Conservation (phyloP, 64 coral and sea anemone genomes). For the Montipora sp. region DNA sequence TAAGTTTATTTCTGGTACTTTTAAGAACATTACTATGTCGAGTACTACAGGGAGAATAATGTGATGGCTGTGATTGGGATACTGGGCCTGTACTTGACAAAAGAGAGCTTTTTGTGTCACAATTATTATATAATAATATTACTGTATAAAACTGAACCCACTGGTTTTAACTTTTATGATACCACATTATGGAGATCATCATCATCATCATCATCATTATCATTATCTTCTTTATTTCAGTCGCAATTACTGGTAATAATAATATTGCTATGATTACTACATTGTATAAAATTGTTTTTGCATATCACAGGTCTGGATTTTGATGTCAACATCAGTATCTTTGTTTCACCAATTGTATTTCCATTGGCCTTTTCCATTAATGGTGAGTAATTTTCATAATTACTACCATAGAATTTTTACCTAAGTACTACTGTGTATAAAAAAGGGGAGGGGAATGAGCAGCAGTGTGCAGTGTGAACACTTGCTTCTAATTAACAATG, state of each 20-base stretch:
- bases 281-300: not conserved
- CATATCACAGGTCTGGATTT: conserved; percentile 73
- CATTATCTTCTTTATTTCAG: not conserved
- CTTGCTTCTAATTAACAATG: no score
- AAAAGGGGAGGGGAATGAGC: no score
- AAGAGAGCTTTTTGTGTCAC: no score
- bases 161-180: no score
- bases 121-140: no score
- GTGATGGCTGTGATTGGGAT: no score
- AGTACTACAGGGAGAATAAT: not conserved
- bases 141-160: no score
- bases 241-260: not conserved
- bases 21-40: not conserved
- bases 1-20: conserved; percentile 26
- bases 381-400: conserved; percentile 54
- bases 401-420: no score
- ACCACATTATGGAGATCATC: no score
- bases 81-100: no score
- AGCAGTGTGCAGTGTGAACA: no score
- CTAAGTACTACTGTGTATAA: no score
- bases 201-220: not conserved
- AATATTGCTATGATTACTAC: not conserved
- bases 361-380: conserved; percentile 99
- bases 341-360: conserved; percentile 97
- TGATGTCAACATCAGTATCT: conserved; percentile 96